Base-by-base conservation (phyloP, 2,797 vertebrate species). In the Melanotaenia nigrans region DNA sequence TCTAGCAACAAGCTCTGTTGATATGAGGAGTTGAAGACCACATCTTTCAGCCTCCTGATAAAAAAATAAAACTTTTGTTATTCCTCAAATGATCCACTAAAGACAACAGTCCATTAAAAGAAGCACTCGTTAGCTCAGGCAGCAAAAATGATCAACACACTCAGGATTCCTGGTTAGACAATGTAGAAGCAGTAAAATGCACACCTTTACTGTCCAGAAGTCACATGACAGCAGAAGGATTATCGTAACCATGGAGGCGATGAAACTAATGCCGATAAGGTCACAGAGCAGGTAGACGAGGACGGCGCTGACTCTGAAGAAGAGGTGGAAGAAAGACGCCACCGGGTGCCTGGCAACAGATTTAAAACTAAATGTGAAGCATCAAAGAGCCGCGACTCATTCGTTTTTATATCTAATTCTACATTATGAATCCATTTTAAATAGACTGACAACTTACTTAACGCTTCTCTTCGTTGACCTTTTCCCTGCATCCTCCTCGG, bases 121-220 rank as follows among this genome's bases (percentile, higher is more conserved):
- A 7, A 18, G 42, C 42, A 20, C 45, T 20, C 18, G 7, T 9
- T n/a, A n/a, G 42, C 18, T 45, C 13, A 4, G 38, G 40, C 32
- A 33, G 32, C 32, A 33, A 33, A 33, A 33, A 33, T 33, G 32
- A 33, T 33, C 32, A 33, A 33, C 32, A 33, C 32, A 33, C 32
- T 33, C 32, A 33, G 7, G 32, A 33, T 18, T 14, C 3, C 22
- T 10, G 32, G 18, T 10, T 3, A 12, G 35, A 58, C 1, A 38
- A 61, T 40, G 30, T 13, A 2, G 28, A 68, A 61, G 5, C 7
- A 18, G 12, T 3, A 9, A 7, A 33, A 24, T 20, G 8, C 61
- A 1, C 77, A 98, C 97, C 95, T 99, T 99, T 0, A 99, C 97
- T 9, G 97, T 95, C 97, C 97, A 99, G 89, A 99, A 99, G 95